A percentile compares a stretch with the other conserved stretches of the same genome.
These are phyloP conservation scores for Alaudala cheleensis DNA, from an alignment of 2,113 vertebrate species.

Conservation along the genomic window DNA sequence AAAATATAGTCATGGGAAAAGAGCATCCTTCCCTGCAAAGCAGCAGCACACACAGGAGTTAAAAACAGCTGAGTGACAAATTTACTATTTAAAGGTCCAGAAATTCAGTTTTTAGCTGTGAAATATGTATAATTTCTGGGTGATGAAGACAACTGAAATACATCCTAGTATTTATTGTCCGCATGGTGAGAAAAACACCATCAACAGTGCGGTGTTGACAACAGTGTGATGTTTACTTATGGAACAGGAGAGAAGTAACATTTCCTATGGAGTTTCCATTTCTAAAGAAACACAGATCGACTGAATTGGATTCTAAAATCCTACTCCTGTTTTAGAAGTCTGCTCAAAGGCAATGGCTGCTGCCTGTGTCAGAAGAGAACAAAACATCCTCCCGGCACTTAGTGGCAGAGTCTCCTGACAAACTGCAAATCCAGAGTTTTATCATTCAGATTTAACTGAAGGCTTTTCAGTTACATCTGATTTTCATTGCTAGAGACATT, in stretches of 20 bases:
- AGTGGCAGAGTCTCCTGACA: background rate
- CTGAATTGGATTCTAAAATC: background rate
- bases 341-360: background rate
- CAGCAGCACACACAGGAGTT: background rate
- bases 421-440: background rate
- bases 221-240: background rate
- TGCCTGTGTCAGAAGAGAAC: background rate
- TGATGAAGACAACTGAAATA: background rate
- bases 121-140: background rate
- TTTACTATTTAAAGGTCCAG: background rate
- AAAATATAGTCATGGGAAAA: slow-evolving; percentile 98
- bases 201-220: background rate
- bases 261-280: background rate
- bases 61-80: background rate
- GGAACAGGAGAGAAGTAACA: background rate
- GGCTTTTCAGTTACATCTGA: background rate
- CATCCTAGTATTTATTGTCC: background rate
- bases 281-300: background rate
- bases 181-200: background rate
- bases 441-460: background rate
- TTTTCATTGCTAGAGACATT: background rate
- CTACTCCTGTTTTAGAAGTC: background rate
- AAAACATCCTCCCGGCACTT: background rate
- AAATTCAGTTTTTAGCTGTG: background rate
- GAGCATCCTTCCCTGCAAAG: slow-evolving; percentile 88